Evolutionary conservation across 2,888 invertebrate species (phyloP), one percentile per base, ranked within the genome.

Genomic region (Harpalus rubripes): DNA sequence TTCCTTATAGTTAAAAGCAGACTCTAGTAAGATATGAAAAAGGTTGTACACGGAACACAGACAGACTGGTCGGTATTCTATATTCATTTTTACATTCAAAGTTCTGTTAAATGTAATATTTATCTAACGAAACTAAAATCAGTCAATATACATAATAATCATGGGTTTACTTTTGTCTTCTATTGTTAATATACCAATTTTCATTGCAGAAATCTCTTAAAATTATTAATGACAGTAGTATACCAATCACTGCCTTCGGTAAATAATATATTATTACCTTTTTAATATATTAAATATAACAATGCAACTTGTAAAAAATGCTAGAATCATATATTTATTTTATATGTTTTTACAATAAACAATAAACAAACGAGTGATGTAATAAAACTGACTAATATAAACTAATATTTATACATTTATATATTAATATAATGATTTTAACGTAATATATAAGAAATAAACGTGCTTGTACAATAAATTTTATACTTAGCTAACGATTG

Each of bases 351-450:
- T 16, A 18, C 15, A 52, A 5, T 52, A 52, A 52, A 52, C 10
- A 52, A 52, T 52, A 52, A 52, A 44, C 10, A 6, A 72, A 72
- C 32, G 39, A 72, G 18, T 44, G 72, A 39, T 72, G 3, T 15
- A 72, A n/a, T 68, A 72, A 72, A 72, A 68, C 32, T 41, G 72
- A 72, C 72, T 72, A 72, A 39, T 72, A 72, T 10, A 39, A n/a
- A 72, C 72, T 72, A 72, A 72, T 72, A 63, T 63, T 63, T 63
- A 63, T 63, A 63, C 22, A 22, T 22, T 26, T 72, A 68, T 65
- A 7, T 68, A 32, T 44, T 63, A 52, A 52, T 52, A 52, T 52
- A 63, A 63, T 26, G 18, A 32, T 63, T 63, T 63, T 63, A 63
- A 63, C 22, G 26, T 26, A 63, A 1, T 8, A 44, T 10, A 74